These are phyloP conservation scores for Pammene aurita DNA, from an alignment of 2,888 invertebrate species.

Conservation along the genomic window DNA sequence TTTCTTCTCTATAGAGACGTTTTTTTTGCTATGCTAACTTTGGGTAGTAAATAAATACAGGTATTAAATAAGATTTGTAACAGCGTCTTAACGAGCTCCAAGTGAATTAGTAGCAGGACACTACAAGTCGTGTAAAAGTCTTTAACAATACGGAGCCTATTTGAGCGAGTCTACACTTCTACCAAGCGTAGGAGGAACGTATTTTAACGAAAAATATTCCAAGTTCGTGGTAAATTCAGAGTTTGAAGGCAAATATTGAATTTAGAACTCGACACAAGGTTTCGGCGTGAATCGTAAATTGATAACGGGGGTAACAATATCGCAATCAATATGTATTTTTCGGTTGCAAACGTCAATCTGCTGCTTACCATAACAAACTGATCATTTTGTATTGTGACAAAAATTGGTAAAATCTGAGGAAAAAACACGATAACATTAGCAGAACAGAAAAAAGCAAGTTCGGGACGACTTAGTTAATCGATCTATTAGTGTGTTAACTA, in stretches of 20 bases:
- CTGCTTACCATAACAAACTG: not conserved
- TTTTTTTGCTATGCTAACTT: too few species aligned
- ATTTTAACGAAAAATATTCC: conserved; percentile 54
- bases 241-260: conserved; percentile 35
- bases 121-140: too few species aligned
- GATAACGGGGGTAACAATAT: conserved; percentile 5
- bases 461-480: too few species aligned
- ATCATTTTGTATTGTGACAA: not conserved
- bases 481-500: too few species aligned
- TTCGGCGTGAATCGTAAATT: not conserved
- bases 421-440: too few species aligned
- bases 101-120: too few species aligned
- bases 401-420: too few species aligned
- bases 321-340: conserved; percentile 1
- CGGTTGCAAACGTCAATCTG: not conserved
- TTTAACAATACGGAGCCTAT: not conserved
- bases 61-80: too few species aligned
- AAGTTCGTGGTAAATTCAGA: conserved; percentile 43
- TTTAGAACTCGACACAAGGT: conserved; percentile 6
- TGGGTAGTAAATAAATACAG: too few species aligned
- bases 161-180: not conserved
- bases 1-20: too few species aligned
- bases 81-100: too few species aligned
- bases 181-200: not conserved
- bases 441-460: too few species aligned